Evolutionary conservation across 2,888 invertebrate species (phyloP), one percentile per base, ranked within the genome.

Genomic region (Chrysolina americana): DNA sequence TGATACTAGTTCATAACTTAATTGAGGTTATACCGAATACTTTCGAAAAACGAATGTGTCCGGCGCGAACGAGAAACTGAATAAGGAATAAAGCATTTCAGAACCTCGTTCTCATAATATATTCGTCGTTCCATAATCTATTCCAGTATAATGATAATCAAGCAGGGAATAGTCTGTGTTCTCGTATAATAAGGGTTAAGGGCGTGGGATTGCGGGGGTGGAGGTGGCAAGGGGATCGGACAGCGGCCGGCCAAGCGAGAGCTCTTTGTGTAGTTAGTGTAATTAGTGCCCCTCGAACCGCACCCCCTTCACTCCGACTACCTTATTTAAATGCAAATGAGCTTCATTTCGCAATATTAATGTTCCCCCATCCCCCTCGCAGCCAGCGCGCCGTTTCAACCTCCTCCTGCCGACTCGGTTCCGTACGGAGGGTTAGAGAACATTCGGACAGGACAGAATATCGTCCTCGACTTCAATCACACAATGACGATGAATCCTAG

Each of bases 301-400:
- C 82, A 80, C 81, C 81, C 81, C 83, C 82, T 78, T 82, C 77
- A 80, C 78, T 80, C 81, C 84, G 86, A 87, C 87, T 88, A 88
- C 93, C 94, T 94, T 94, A 94, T 94, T 94, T 94, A 94, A 94
- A 94, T 94, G 94, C 92, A 94, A 94, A 94, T 94, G 94, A 94
- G 94, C 93, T 94, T 94, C 94, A 94, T 94, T 94, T 93, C 93
- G 92, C 93, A 92, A 94, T 94, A 94, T 94, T 94, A 94, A 94
- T 94, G 94, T 93, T 92, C 91, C 90, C 90, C 91, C 91, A 91
- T 90, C 87, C 89, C 86, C 85, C 81, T 83, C 81, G 83, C 81
- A 81, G 83, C 80, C 81, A 82, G 75, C 74, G 79, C 79, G 79
- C 83, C 76, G 76, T 81, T 81, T 82, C 79, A 75, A 80, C 83